Evolutionary conservation across 2,888 invertebrate genomes (phyloP).

Genomic region (Crematogaster levior): DNA sequence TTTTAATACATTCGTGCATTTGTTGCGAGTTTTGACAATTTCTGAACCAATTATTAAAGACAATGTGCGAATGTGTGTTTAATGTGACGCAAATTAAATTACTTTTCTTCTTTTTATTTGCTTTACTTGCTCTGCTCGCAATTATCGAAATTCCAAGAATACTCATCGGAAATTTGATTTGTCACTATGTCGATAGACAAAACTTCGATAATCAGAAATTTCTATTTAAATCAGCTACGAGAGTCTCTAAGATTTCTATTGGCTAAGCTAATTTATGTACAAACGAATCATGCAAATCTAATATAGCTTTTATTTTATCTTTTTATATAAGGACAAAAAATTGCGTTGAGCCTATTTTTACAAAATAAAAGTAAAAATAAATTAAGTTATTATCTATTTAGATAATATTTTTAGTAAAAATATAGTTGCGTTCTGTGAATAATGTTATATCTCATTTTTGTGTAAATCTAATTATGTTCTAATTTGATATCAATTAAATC

Average conservation of each 20-base stretch:
- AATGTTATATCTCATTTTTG: slow-evolving; percentile 4
- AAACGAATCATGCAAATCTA: slow-evolving; percentile 32
- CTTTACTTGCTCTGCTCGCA: not conserved
- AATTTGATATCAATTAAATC: slow-evolving; percentile 19
- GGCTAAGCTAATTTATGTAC: slow-evolving; percentile 31
- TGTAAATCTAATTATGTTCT: not conserved
- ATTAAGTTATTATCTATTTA: not conserved
- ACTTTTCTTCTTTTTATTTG: not conserved
- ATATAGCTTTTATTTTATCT: not conserved
- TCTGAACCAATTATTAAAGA: not conserved
- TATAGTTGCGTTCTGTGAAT: not conserved
- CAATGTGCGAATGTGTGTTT: not conserved
- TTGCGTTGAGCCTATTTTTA: not conserved
- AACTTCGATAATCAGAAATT: not conserved
- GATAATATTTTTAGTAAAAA: not conserved
- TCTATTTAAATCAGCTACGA: slow-evolving; percentile 12
- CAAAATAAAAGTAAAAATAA: not conserved
- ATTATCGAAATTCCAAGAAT: slow-evolving; percentile 4
- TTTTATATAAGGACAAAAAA: not conserved
- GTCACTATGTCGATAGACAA: not conserved
- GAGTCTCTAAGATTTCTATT: slow-evolving; percentile 33
- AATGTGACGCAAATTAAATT: not conserved
- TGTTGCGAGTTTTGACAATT: not conserved
- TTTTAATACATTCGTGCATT: not conserved
- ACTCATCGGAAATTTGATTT: not conserved